phyloP scores from a whole-genome alignment of 2,888 invertebrate species.

The Apodemia duryi region DNA sequence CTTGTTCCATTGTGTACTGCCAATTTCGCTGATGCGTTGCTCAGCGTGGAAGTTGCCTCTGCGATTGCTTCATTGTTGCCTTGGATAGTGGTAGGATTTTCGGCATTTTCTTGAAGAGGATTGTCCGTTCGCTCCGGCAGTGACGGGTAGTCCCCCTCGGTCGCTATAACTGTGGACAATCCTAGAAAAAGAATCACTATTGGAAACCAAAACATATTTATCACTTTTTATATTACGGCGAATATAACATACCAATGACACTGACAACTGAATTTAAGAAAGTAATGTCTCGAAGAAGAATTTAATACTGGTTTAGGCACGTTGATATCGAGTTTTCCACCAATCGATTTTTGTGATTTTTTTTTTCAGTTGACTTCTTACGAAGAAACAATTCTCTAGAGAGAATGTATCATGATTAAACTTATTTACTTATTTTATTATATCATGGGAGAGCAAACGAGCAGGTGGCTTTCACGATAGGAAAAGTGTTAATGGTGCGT shows the following conservation, averaged over 20 bases:
- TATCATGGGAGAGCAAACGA: too few relatives aligned
- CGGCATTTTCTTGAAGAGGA: neutral
- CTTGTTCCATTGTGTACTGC: constrained; percentile 18
- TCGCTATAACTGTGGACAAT: neutral
- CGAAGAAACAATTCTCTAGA: too few relatives aligned
- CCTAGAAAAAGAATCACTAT: neutral
- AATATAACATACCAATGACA: neutral
- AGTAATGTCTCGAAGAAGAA: neutral
- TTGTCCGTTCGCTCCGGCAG: neutral
- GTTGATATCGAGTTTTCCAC: neutral
- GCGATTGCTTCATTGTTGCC: neutral
- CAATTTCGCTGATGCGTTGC: neutral
- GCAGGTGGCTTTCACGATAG: too few relatives aligned
- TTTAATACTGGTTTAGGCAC: neutral
- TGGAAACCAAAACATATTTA: constrained; percentile 8
- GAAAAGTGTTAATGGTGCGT: too few relatives aligned
- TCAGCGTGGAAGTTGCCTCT: neutral
- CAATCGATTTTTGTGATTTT: too few relatives aligned
- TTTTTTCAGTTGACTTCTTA: too few relatives aligned
- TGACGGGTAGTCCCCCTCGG: neutral
- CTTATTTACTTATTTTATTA: too few relatives aligned
- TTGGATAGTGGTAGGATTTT: neutral
- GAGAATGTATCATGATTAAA: too few relatives aligned
- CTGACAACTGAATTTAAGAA: neutral
- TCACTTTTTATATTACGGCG: neutral